These are phyloP conservation scores for Dryococelus australis DNA, from an alignment of 2,888 invertebrate species.

Conservation along the genomic window DNA sequence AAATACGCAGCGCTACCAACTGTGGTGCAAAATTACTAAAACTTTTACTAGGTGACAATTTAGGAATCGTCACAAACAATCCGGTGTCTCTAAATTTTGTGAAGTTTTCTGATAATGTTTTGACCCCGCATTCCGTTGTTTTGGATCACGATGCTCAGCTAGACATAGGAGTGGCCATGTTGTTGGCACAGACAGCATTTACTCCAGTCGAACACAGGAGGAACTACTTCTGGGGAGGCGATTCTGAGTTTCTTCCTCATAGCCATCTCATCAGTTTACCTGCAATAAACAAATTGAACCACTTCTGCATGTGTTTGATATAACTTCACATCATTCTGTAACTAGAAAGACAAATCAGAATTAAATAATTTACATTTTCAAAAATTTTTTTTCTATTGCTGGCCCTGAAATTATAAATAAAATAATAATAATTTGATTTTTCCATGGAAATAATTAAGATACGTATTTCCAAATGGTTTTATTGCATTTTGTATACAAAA, in stretches of 20 bases:
- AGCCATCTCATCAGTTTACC: background rate
- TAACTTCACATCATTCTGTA: background rate
- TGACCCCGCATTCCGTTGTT: conserved; percentile 17
- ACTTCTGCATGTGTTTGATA: background rate
- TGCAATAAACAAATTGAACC: background rate
- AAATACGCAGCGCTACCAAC: no score
- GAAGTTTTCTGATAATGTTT: conserved; percentile 5
- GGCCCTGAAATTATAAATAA: background rate
- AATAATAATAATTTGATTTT: background rate
- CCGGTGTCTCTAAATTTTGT: background rate
- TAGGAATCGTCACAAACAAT: no score
- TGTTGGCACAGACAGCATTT: conserved; percentile 11
- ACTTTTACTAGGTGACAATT: no score
- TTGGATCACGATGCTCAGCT: conserved; percentile 18
- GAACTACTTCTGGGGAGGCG: background rate
- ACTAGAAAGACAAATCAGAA: background rate
- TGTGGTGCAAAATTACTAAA: no score
- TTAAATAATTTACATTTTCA: background rate
- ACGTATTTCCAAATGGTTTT: background rate
- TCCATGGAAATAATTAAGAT: background rate
- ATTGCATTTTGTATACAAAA: background rate
- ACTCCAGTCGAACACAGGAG: background rate
- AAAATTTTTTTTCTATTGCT: background rate
- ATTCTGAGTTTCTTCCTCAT: background rate
- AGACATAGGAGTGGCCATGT: background rate